Evolutionary conservation across 2,113 vertebrate genomes (phyloP).

Genomic region (Hyperopisus bebe): DNA sequence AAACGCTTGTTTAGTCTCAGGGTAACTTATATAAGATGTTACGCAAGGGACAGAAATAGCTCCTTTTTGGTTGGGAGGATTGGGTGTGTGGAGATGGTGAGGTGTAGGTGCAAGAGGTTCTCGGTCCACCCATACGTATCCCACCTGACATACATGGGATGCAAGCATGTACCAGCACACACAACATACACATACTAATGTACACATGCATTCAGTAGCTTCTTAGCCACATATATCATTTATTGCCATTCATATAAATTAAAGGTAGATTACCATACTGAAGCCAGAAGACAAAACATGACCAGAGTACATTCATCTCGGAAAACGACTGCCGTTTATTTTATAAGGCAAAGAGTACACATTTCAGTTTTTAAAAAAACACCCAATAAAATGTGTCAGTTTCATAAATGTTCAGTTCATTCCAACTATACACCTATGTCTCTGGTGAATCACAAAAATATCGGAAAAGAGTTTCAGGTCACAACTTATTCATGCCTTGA

Average conservation of each 20-base stretch:
- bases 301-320: neutral
- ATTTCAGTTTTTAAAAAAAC: neutral
- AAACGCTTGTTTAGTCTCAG: conserved; percentile 26
- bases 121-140: neutral
- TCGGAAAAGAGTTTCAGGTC: neutral
- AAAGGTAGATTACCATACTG: neutral
- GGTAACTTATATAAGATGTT: conserved; percentile 25
- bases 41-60: conserved; percentile 24
- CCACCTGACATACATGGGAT: neutral
- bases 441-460: neutral
- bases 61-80: neutral
- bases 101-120: neutral
- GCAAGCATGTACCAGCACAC: neutral
- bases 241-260: neutral
- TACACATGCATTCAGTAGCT: neutral
- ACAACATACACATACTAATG: neutral
- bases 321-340: neutral
- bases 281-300: neutral
- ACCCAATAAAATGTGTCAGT: neutral
- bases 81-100: neutral
- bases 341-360: neutral
- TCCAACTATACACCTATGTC: neutral
- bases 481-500: neutral
- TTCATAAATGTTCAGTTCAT: neutral
- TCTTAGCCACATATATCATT: neutral